phyloP scores from a whole-genome alignment of 2,113 vertebrate genomes.

The Microcebus tavaratra region DNA sequence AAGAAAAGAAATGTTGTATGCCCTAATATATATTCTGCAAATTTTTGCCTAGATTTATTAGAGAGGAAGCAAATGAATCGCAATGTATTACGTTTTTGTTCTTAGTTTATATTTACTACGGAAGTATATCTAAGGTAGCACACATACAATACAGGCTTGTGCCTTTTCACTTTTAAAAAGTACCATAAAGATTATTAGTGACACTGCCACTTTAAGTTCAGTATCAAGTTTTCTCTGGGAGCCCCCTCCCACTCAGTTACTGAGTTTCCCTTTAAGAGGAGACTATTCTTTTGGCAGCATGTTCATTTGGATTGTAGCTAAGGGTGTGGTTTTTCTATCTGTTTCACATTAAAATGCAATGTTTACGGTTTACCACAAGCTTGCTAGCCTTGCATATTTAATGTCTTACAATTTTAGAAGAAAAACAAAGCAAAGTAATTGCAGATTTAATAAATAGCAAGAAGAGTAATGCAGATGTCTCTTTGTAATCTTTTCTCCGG shows the following conservation, averaged over 20 bases:
- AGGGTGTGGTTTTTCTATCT: constrained; percentile 60
- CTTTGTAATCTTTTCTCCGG: constrained; percentile 46
- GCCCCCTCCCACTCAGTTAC: not conserved
- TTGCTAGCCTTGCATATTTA: constrained; percentile 72
- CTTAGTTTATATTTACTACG: not conserved
- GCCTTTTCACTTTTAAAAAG: not conserved
- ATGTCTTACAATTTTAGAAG: constrained; percentile 56
- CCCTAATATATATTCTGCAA: not conserved
- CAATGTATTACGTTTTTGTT: not conserved
- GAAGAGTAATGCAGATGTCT: constrained; percentile 51
- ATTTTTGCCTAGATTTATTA: not conserved
- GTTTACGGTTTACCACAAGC: constrained; percentile 69
- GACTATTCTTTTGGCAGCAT: constrained; percentile 45
- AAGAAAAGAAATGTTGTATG: not conserved
- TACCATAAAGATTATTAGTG: not conserved
- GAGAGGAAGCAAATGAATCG: not conserved
- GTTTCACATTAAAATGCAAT: constrained; percentile 74
- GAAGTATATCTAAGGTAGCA: not conserved
- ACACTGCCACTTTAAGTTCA: not conserved
- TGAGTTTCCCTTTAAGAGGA: not conserved
- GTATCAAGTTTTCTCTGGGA: not conserved
- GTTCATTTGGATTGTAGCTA: constrained; percentile 8
- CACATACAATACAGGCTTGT: not conserved
- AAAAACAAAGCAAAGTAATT: constrained; percentile 58
- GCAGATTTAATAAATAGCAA: constrained; percentile 70